Evolutionary conservation across 2,888 invertebrate genomes (phyloP), one percentile per base, ranked within the genome.

Genomic region (Dicyrtomina minuta): DNA sequence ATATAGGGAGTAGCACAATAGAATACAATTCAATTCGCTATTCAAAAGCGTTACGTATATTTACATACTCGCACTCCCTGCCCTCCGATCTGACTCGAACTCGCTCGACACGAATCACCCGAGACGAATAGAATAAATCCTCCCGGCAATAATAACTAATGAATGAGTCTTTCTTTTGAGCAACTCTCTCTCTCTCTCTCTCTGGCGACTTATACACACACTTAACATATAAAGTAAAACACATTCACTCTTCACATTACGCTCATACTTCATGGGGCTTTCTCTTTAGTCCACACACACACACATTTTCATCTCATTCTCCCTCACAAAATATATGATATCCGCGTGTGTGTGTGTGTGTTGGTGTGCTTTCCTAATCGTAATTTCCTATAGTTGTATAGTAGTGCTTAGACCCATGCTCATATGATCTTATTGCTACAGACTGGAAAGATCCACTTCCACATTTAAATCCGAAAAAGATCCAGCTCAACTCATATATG

Each of bases 101-200:
- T 56, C 22, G 39, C 67, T 49, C 61, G 62, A 70, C 59, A 70
- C 66, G 67, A 67, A 70, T 67, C 70, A 70, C 70, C 66, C 66
- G 56, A 66, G 53, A 53, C 51, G 64, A 64, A 64, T 69, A 69
- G 70, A 74, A 75, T 75, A 77, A 77, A 77, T 77, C 75, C 77
- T 77, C 69, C 71, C 65, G 74, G 75, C 77, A 75, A 77, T 77
- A 77, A 77, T 77, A 58, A 39, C 58, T 58, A 58, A 58, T 58
- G 58, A 58, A 58, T 58, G 58, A 58, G 41, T 41, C 26, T 41
- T 58, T 58, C 58, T 58, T 33, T 58, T 58, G 58, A 58, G 58
- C 58, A 41, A 58, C 26, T 66, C 66, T 66, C 44, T 44, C 24
- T 41, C 44, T 26, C 59, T 60, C 41, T 13, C 13, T 20, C 60